Base-by-base conservation (phyloP, 2,797 vertebrate species). In the Acipenser oxyrinchus region DNA sequence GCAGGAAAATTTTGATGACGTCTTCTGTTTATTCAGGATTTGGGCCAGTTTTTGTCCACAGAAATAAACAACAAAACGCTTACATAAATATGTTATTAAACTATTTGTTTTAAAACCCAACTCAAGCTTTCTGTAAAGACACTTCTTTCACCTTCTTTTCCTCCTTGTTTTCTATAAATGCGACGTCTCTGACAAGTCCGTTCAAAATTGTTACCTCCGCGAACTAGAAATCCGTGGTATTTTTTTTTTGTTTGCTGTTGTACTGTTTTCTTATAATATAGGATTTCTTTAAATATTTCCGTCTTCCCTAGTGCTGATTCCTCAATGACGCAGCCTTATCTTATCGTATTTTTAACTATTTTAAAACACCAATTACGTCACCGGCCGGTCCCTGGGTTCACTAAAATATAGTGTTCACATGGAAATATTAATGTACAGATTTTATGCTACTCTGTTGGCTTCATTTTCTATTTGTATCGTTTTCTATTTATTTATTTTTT, bases 1-100 rank as follows among this genome's bases (percentile, higher is more conserved):
- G 79, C 77, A 81, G 80, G 75, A 66, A 84, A 90, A 85, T 78
- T 82, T 49, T 80, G 89, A 85, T 86, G 88, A 89, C 89, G 89
- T 87, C 83, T 87, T 77, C 75, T 61, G 80, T 80, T 82, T 84
- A 80, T 71, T 82, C 77, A 75, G 71, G 77, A 81, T 82, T 73
- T 80, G 66, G 84, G 86, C 68, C 66, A 68, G 79, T 84, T 83
- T 82, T 85, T 81, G 81, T 76, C 80, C 78, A 68, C 66, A 62
- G 11, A 59, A 50, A 71, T 69, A 66, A 73, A 50, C 64, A 69
- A 72, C 73, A 51, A 64, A n/a, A 58, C 6, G 55, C 9, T 58
- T 58, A 58, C 12, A 11, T 11, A 13, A 10, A 58, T 13, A 58
- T 58, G 3, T 58, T 13, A 11, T 7, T 3, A 58, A 9, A 13